Base-by-base conservation (phyloP, 2,888 invertebrate species). In the Phrixothrix hirtus region DNA sequence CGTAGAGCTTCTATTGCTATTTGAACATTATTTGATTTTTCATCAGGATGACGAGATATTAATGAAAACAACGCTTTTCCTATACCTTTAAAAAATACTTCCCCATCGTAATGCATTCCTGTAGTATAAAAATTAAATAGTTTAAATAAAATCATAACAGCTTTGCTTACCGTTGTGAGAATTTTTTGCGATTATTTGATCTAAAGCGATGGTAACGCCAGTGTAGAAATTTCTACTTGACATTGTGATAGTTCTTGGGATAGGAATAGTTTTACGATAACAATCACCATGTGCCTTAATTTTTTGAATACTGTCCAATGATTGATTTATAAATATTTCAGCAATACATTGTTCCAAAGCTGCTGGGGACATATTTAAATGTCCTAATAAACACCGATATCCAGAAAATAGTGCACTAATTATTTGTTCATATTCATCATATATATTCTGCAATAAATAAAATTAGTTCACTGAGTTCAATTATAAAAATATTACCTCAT, bases 21-120 rank as follows among this genome's bases (percentile, higher is more conserved):
- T 64, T 83, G 80, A 29, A 85, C 81, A 68, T 81, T 79, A 67
- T 84, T 82, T 14, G 82, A 77, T 44, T 83, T 75, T 13, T 75
- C 76, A 51, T 67, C 79, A 79, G 68, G 75, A 82, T 75, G 77
- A 77, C 73, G 76, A 81, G 79, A 81, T 81, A 73, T 77, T 81
- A 89, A 72, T 61, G 88, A 78, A 76, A 84, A 72, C 68, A 89
- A 79, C 38, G 83, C 85, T 73, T 84, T 85, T 11, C 86, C 86
- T 11, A 85, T 77, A 6, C 84, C 85, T 65, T 83, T 80, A 70
- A 87, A 84, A 71, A 86, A 86, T 47, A 84, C 83, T 70, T 84
- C 85, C 4, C 86, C 85, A 66, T 85, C 84, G 63, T 82, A 83
- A 66, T 82, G 78, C 57, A 71, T 59, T 30, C 70, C 71, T 56